Conservation (phyloP, 2,797 vertebrate genomes). For the Buceros bicornis region DNA sequence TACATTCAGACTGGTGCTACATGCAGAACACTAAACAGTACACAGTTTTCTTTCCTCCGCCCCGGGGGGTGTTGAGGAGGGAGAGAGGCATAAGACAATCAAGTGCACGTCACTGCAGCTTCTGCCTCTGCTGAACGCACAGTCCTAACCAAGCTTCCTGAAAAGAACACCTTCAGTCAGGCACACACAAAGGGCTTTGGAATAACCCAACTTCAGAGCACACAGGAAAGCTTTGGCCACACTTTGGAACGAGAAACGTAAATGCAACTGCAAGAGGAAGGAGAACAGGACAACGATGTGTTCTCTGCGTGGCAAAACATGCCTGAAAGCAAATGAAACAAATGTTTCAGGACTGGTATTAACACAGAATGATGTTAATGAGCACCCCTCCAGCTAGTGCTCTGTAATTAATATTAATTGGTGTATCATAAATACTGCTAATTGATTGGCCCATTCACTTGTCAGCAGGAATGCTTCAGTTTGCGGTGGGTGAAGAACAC, state of each 20-base stretch:
- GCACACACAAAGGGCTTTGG: not conserved
- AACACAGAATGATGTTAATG: not conserved
- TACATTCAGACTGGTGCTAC: not conserved
- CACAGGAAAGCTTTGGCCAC: not conserved
- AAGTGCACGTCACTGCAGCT: not conserved
- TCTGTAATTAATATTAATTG: not conserved
- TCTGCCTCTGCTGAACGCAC: not conserved
- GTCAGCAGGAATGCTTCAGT: not conserved
- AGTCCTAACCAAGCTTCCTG: not conserved
- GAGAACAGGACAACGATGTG: not conserved
- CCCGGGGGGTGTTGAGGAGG: fast-evolving
- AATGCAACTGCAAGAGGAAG: fast-evolving
- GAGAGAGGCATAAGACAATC: not conserved
- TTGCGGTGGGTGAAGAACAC: not conserved
- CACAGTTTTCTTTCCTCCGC: not conserved
- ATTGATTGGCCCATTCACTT: not conserved
- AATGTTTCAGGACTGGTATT: not conserved
- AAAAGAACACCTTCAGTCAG: not conserved
- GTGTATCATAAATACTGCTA: not conserved
- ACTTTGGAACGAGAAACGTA: not conserved
- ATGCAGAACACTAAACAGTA: not conserved
- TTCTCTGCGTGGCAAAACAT: not conserved
- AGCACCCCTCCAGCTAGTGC: not conserved
- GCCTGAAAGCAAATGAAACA: not conserved
- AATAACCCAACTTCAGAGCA: not conserved